Evolutionary conservation across 2,113 vertebrate species (phyloP).

Genomic region (Podocnemis expansa): DNA sequence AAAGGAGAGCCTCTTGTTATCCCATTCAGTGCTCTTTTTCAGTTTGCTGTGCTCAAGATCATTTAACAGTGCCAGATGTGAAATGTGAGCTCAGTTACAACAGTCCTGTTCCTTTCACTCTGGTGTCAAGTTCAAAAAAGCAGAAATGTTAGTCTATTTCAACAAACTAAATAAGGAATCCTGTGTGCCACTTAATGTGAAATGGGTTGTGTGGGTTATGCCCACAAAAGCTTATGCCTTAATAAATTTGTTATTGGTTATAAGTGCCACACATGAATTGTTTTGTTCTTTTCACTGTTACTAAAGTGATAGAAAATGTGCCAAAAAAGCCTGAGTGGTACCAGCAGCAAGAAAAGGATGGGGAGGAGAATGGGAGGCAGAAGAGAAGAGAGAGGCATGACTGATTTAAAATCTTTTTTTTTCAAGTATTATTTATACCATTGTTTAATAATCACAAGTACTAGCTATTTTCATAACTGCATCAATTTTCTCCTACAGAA

Average conservation of each 20-base stretch:
- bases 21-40: not conserved
- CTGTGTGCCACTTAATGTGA: too few species aligned
- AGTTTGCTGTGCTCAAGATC: not conserved
- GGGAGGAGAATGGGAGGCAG: not conserved
- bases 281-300: not conserved
- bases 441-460: not conserved
- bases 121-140: not conserved
- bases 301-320: not conserved
- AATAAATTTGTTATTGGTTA: too few species aligned
- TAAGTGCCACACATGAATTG: too few species aligned
- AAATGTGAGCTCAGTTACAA: not conserved
- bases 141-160: too few species aligned
- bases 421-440: not conserved
- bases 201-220: too few species aligned
- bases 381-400: not conserved
- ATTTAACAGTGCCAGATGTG: too few species aligned
- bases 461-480: not conserved
- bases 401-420: not conserved
- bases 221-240: too few species aligned
- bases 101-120: not conserved
- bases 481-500: conserved; percentile 80
- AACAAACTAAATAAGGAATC: too few species aligned
- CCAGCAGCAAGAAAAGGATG: not conserved
- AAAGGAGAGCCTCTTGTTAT: too few species aligned
- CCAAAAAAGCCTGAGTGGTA: not conserved